Evolutionary conservation across 2,888 invertebrate species (phyloP).

Genomic region (Automeris io): DNA sequence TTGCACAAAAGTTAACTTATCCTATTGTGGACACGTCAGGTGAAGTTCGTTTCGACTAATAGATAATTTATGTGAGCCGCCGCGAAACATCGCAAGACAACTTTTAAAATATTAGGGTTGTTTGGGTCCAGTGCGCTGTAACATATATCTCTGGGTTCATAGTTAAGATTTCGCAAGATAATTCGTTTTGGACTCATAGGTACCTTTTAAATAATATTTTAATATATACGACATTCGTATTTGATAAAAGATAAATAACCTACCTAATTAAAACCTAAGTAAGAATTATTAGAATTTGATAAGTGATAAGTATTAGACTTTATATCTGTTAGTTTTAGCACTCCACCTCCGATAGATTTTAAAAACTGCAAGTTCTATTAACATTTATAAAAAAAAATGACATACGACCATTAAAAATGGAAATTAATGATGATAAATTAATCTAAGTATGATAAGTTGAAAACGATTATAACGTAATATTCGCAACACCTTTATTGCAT

Average conservation of each 20-base stretch:
- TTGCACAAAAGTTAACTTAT: constrained; percentile 71
- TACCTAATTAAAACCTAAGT: too few species aligned
- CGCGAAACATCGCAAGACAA: constrained; percentile 41
- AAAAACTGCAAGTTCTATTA: too few species aligned
- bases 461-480: not conserved
- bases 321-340: too few species aligned
- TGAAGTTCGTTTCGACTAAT: constrained; percentile 58
- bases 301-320: too few species aligned
- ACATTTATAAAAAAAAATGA: not conserved
- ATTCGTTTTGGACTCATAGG: constrained; percentile 41
- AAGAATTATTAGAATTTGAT: too few species aligned
- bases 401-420: not conserved
- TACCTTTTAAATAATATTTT: not conserved
- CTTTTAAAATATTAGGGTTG: constrained; percentile 69
- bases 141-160: constrained; percentile 39
- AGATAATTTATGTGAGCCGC: constrained; percentile 71
- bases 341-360: too few species aligned
- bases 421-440: not conserved
- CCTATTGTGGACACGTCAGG: constrained; percentile 67
- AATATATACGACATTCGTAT: not conserved
- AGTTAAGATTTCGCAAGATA: constrained; percentile 53
- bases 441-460: not conserved
- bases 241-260: too few species aligned
- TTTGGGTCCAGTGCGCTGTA: constrained; percentile 38
- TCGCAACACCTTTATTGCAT: constrained; percentile 19